phyloP scores from a whole-genome alignment of 2,888 invertebrate genomes.

The Buathra laborator region DNA sequence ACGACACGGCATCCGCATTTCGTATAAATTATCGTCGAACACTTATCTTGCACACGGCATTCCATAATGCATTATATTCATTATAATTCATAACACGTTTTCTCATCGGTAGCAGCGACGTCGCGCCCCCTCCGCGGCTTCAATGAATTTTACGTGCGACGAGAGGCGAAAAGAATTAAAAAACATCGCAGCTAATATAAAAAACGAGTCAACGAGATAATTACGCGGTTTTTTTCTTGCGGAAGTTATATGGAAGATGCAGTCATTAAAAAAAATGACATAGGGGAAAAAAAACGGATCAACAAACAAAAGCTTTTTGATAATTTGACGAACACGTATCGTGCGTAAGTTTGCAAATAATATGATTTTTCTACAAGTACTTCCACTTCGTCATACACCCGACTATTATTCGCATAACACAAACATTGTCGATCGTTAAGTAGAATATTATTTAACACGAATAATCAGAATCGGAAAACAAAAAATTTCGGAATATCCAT shows the following conservation, averaged over 20 bases:
- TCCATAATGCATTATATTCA: slow-evolving; percentile 58
- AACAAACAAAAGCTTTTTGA: slow-evolving; percentile 22
- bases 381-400: slow-evolving; percentile 1
- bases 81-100: slow-evolving; percentile 55
- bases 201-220: not conserved
- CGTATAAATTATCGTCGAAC: slow-evolving; percentile 50
- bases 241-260: not conserved
- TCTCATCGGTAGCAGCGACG: slow-evolving; percentile 13
- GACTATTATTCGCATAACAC: not conserved
- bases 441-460: not conserved
- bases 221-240: not conserved
- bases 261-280: not conserved
- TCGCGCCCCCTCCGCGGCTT: slow-evolving; percentile 22
- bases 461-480: not conserved
- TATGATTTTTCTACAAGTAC: not conserved
- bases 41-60: slow-evolving; percentile 62
- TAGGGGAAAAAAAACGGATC: not conserved
- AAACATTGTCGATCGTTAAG: not conserved
- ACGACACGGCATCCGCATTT: slow-evolving; percentile 55
- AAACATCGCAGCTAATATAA: not conserved
- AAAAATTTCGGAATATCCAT: too few relatives aligned
- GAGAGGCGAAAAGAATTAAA: slow-evolving; percentile 5
- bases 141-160: slow-evolving; percentile 45
- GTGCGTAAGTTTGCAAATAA: slow-evolving; percentile 2
- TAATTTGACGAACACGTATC: not conserved